phyloP scores from a whole-genome alignment of 2,113 vertebrate species.

The Burhinus bistriatus region DNA sequence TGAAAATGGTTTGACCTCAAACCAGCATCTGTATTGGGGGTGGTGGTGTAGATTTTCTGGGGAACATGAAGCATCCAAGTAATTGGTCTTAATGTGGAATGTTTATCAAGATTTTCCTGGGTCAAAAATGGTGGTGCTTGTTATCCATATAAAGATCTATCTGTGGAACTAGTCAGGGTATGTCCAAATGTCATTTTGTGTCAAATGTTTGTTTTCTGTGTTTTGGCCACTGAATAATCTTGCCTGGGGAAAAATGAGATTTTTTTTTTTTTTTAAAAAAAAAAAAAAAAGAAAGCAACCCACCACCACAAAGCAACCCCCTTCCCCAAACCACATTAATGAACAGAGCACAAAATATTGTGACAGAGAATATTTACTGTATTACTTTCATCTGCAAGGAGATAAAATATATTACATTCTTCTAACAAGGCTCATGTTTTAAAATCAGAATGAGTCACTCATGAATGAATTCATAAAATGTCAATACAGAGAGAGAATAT shows the following conservation, averaged over 20 bases:
- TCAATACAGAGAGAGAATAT: constrained; percentile 19
- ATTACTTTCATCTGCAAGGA: constrained; percentile 8
- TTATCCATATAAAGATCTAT: not conserved
- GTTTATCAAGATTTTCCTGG: not conserved
- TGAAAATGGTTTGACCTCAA: not conserved
- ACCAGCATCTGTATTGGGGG: not conserved
- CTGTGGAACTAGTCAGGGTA: not conserved
- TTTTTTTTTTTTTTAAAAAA: not conserved
- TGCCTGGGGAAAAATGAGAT: not conserved
- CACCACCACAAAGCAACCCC: not conserved
- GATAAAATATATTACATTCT: not conserved
- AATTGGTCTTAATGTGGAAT: not conserved
- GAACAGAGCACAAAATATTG: not conserved
- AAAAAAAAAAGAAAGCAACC: not conserved
- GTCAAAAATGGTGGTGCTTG: not conserved
- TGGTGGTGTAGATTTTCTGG: not conserved
- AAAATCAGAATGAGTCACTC: constrained; percentile 28
- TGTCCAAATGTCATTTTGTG: not conserved
- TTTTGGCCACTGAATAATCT: not conserved
- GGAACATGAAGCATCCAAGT: not conserved
- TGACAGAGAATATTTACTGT: not conserved
- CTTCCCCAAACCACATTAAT: not conserved
- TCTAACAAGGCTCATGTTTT: constrained; percentile 11
- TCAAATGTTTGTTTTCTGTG: not conserved
- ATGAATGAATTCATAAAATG: constrained; percentile 20